Conservation (phyloP, 2,888 invertebrate species). For the Andrena camellia region DNA sequence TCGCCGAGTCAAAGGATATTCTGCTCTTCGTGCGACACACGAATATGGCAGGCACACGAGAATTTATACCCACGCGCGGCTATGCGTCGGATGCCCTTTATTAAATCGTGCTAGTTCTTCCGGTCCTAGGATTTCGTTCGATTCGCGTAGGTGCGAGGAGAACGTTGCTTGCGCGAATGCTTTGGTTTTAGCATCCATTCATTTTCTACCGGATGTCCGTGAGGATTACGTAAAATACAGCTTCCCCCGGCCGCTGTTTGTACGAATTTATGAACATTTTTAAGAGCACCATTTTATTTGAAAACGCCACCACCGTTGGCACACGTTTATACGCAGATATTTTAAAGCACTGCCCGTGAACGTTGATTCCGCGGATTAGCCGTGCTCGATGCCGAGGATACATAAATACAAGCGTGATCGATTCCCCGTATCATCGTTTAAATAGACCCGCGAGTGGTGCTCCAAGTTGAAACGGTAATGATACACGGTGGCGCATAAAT, state of each 20-base stretch:
- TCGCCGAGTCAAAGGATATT: constrained; percentile 40
- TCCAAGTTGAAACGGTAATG: constrained; percentile 43
- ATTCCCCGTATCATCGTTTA: constrained; percentile 18
- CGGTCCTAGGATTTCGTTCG: not conserved
- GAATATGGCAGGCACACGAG: not conserved
- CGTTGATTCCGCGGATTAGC: not conserved
- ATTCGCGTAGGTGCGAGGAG: not conserved
- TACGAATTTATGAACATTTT: constrained; percentile 35
- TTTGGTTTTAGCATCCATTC: constrained; percentile 28
- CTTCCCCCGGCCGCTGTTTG: not conserved
- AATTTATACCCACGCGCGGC: constrained; percentile 14
- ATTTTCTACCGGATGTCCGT: constrained; percentile 18
- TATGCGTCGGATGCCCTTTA: constrained; percentile 2
- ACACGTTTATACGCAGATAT: not conserved
- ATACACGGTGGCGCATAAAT: constrained; percentile 37
- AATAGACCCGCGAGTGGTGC: constrained; percentile 25
- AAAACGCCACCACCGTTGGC: not conserved
- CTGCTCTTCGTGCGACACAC: constrained; percentile 12
- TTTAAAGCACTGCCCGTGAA: not conserved
- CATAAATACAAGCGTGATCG: constrained; percentile 22
- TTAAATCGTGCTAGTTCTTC: constrained; percentile 6
- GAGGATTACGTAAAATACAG: constrained; percentile 23
- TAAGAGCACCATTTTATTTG: constrained; percentile 3
- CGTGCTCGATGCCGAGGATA: not conserved
- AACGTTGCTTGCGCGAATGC: not conserved